Percentiles rank a stretch among this genome's conserved stretches.
phyloP scores from a whole-genome alignment of 1,140 invertebrate species.

The Fopius arisanus region DNA sequence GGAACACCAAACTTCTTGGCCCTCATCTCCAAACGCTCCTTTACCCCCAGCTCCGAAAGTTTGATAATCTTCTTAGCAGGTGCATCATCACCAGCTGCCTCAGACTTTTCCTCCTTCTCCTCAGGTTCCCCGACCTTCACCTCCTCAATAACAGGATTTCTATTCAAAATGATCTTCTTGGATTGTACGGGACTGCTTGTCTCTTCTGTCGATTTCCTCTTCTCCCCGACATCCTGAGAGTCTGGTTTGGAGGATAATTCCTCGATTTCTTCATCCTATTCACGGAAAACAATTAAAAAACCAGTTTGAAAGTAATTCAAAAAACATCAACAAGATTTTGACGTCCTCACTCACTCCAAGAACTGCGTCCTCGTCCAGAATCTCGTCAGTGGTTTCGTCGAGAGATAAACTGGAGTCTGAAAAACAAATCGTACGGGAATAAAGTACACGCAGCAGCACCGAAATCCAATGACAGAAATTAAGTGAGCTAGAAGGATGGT shows the following conservation, averaged over 20 bases:
- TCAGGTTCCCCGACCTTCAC: slow-evolving; percentile 47
- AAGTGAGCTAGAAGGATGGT: too few species aligned
- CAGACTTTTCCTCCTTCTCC: slow-evolving; percentile 41
- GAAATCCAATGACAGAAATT: too few species aligned
- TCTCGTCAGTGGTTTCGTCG: slow-evolving; percentile 63
- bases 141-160: slow-evolving; percentile 68
- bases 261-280: slow-evolving; percentile 62
- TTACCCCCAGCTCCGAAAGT: slow-evolving; percentile 69
- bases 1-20: slow-evolving; percentile 82
- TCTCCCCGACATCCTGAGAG: slow-evolving; percentile 50
- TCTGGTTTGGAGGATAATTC: slow-evolving; percentile 56
- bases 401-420: slow-evolving; percentile 58
- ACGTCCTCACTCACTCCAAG: slow-evolving; percentile 56
- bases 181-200: slow-evolving; percentile 47
- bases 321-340: neutral
- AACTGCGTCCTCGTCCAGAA: slow-evolving; percentile 65
- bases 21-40: slow-evolving; percentile 78
- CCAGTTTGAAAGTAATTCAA: neutral
- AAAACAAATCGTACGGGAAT: slow-evolving; percentile 27
- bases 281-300: neutral
- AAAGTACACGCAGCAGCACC: too few species aligned
- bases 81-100: slow-evolving; percentile 32
- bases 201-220: slow-evolving; percentile 56
- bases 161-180: slow-evolving; percentile 75
- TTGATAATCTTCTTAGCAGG: slow-evolving; percentile 68